Base-by-base conservation (phyloP, 1,140 invertebrate genomes). In the Ips typographus region DNA sequence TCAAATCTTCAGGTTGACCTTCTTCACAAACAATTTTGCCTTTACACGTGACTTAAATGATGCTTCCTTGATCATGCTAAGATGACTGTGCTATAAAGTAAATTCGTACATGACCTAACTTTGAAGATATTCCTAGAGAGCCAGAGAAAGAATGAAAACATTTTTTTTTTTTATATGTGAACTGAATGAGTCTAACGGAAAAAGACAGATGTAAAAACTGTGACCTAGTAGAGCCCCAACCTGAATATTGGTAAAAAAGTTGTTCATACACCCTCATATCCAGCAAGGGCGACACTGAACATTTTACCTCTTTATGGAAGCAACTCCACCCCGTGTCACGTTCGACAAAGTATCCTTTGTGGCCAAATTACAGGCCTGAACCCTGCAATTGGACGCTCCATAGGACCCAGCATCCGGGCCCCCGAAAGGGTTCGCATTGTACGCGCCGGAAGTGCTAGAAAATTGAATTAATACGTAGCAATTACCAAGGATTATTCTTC, bases 401-500 rank as follows among this genome's bases (percentile, higher is more conserved):
- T 72, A 69, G 73, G 76, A 71, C 41, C 68, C 77, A 75, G 77
- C 76, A 75, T 76, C 76, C 77, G 76, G 76, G 70, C 65, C 65
- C 41, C 60, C 71, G 65, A 75, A 77, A 75, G 77, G 78, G 77
- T 78, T 77, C 69, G 69, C 61, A 71, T 78, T 78, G 73, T 77
- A 49, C 38, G 40, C 59, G 61, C 76, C 76, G 78, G 78, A 79
- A 79, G 74, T 74, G 75, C 73, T 73, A 70, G 67, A 68, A 77
- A 79, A 79, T 78, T 78, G 78, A 79, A 79, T 79, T 78, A 79
- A 79, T 79, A 78, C 78, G 76, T 77, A 79, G 76, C 78, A 78
- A 79, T 79, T 79, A 79, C 74, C 73, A 61, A 67, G 63, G 63
- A 70, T 65, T 67, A 65, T 78, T 74, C 69, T 62, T 69, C 75